These are phyloP conservation scores for Nemapogon koenigi DNA, from an alignment of 2,888 invertebrate species.

Conservation along the genomic window DNA sequence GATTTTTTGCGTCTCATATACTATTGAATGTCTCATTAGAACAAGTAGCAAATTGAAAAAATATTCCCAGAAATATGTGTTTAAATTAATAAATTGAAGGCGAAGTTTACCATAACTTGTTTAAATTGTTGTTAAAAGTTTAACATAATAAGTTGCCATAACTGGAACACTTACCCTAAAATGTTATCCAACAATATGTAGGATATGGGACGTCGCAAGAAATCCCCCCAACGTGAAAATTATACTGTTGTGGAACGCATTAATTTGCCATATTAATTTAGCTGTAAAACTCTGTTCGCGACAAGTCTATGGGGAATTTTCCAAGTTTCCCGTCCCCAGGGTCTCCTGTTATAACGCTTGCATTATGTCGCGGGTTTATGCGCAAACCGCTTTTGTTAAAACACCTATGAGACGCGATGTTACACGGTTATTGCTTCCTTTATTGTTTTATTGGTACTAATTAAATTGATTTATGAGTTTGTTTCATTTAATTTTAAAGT, in stretches of 20 bases:
- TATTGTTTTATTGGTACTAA: constrained; percentile 7
- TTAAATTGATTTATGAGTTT: constrained; percentile 6
- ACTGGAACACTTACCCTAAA: not conserved
- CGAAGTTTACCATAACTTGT: too few species aligned
- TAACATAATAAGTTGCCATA: too few species aligned
- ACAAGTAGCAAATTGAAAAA: too few species aligned
- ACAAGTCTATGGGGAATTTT: constrained; percentile 52
- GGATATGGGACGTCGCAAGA: constrained; percentile 40
- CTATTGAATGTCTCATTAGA: too few species aligned
- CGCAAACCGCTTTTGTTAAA: constrained; percentile 32
- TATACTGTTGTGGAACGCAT: constrained; percentile 59
- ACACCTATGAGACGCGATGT: constrained; percentile 9
- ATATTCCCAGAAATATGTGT: too few species aligned
- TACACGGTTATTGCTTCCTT: constrained; percentile 3
- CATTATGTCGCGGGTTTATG: constrained; percentile 28
- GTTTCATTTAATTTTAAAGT: constrained; percentile 1
- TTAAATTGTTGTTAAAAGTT: too few species aligned
- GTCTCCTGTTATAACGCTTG: constrained; percentile 35
- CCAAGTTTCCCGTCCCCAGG: constrained; percentile 55
- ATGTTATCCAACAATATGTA: constrained; percentile 15
- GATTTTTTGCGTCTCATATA: too few species aligned
- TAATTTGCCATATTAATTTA: constrained; percentile 68
- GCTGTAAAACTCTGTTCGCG: constrained; percentile 64
- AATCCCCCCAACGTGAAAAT: constrained; percentile 51
- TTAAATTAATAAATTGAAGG: too few species aligned